Conservation (phyloP, 2,113 vertebrate genomes). For the Tyto alba region DNA sequence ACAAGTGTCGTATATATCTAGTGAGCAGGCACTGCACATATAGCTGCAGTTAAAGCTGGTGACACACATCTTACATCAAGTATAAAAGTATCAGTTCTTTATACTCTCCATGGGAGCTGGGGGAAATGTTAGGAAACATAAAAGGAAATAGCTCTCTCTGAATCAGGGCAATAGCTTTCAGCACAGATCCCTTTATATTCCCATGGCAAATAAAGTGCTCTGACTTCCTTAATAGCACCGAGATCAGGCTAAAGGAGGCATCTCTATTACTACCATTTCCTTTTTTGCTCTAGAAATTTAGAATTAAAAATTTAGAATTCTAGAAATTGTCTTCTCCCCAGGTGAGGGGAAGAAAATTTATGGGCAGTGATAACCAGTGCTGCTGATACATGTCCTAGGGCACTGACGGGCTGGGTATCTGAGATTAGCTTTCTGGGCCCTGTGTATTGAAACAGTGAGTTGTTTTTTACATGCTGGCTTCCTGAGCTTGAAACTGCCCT, state of each 20-base stretch:
- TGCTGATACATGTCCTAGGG: neutral
- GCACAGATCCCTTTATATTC: neutral
- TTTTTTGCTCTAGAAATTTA: neutral
- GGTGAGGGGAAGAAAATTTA: neutral
- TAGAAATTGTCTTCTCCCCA: neutral
- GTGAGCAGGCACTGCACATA: neutral
- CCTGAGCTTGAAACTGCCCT: neutral
- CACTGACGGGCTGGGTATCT: accelerated
- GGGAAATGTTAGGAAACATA: neutral
- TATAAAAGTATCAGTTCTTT: neutral
- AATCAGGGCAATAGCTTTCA: neutral
- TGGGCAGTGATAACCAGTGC: neutral
- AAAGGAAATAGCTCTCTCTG: neutral
- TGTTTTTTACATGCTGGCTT: neutral
- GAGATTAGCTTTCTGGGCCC: neutral
- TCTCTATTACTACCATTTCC: neutral
- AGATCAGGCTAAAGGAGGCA: neutral
- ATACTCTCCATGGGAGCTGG: neutral
- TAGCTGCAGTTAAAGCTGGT: neutral
- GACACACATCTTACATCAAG: neutral
- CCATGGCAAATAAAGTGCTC: neutral
- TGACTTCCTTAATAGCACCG: neutral
- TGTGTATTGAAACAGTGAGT: neutral
- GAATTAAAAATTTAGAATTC: neutral
- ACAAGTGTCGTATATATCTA: neutral